These are phyloP conservation scores for Ennomos erosarius DNA, from an alignment of 2,888 invertebrate species.

Conservation along the genomic window DNA sequence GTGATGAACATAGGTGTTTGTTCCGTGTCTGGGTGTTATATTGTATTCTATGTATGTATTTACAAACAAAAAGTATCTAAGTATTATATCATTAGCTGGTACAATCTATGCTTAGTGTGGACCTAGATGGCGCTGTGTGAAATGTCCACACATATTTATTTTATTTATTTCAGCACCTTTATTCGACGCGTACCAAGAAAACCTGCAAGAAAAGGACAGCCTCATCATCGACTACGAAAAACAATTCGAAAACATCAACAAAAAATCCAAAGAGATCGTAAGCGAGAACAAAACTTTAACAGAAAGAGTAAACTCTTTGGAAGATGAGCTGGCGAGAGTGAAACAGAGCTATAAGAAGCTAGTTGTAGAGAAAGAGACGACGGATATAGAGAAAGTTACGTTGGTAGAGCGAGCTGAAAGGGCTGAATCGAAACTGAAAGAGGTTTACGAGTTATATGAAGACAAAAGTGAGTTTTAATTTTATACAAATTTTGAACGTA, in stretches of 20 bases:
- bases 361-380: constrained; percentile 75
- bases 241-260: constrained; percentile 89
- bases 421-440: constrained; percentile 90
- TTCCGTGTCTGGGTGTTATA: no score
- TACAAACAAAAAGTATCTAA: no score
- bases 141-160: no score
- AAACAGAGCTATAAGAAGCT: constrained; percentile 75
- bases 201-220: constrained; percentile 90
- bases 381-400: constrained; percentile 74
- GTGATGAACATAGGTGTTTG: no score
- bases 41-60: no score
- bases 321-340: constrained; percentile 64
- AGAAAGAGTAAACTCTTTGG: constrained; percentile 59
- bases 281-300: constrained; percentile 88
- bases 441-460: constrained; percentile 90
- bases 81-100: no score
- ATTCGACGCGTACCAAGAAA: constrained; percentile 92
- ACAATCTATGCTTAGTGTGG: no score
- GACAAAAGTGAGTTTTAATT: constrained; percentile 85
- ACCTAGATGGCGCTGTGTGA: no score
- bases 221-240: constrained; percentile 89
- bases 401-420: constrained; percentile 87
- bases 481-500: no score
- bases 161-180: constrained; percentile 88
- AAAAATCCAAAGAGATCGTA: constrained; percentile 89